Percentiles rank a stretch among this genome's conserved stretches.
phyloP scores from a whole-genome alignment of 2,888 invertebrate species.

The Stenodera caucasica region DNA sequence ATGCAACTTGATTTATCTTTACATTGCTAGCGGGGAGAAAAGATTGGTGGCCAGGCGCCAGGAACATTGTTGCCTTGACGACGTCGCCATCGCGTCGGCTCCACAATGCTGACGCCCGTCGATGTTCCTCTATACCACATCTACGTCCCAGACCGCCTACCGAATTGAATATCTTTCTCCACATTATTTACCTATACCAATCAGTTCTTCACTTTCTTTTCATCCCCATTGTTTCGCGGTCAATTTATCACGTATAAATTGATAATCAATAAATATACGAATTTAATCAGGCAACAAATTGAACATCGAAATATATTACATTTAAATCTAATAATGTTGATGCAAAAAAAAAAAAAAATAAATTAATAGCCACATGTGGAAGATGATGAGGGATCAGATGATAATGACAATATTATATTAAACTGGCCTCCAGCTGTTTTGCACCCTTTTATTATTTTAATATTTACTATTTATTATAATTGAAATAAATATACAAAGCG shows the following conservation, averaged over 20 bases:
- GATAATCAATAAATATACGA: neutral
- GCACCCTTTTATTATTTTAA: neutral
- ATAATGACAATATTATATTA: neutral
- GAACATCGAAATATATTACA: too few species aligned
- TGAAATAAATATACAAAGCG: neutral
- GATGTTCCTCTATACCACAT: slow-evolving; percentile 10
- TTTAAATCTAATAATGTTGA: too few species aligned
- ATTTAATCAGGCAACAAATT: too few species aligned
- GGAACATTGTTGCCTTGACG: slow-evolving; percentile 49
- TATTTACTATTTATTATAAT: neutral
- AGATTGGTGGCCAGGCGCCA: slow-evolving; percentile 49
- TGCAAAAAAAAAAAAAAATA: too few species aligned
- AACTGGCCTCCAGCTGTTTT: neutral
- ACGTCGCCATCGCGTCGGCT: slow-evolving; percentile 46
- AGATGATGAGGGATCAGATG: neutral
- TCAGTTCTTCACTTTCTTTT: slow-evolving; percentile 26
- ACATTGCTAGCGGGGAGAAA: slow-evolving; percentile 42
- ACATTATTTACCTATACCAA: slow-evolving; percentile 31
- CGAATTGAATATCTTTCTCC: slow-evolving; percentile 24
- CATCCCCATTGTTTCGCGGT: slow-evolving; percentile 15
- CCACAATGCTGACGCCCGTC: slow-evolving; percentile 32
- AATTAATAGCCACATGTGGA: neutral
- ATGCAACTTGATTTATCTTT: slow-evolving; percentile 47
- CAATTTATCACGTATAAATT: slow-evolving; percentile 31
- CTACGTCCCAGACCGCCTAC: slow-evolving; percentile 11